These are phyloP conservation scores for Drosophila funebris DNA, from an alignment of 1,140 invertebrate genomes.

Conservation along the genomic window DNA sequence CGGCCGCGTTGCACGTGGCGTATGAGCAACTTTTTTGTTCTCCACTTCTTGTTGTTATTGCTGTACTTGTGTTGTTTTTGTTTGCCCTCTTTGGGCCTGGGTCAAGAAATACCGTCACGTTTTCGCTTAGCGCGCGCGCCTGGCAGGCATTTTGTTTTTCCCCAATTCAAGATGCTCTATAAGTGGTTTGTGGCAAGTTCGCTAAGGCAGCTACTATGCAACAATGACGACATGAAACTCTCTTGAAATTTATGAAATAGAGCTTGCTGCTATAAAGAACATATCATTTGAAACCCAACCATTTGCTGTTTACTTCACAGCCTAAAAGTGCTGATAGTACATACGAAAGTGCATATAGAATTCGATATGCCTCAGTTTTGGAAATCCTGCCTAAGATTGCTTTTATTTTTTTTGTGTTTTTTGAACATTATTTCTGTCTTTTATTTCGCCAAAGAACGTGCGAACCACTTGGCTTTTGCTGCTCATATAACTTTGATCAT, in stretches of 20 bases:
- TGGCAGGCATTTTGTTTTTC: slow-evolving; percentile 56
- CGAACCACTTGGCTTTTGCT: slow-evolving; percentile 22
- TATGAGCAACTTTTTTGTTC: slow-evolving; percentile 71
- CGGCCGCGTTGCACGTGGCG: slow-evolving; percentile 71
- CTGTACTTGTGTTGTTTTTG: neutral
- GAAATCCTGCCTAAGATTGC: slow-evolving; percentile 13
- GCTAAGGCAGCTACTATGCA: neutral
- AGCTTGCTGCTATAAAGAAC: too few species aligned
- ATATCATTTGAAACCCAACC: neutral
- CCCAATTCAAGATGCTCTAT: neutral
- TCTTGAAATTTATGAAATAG: too few species aligned
- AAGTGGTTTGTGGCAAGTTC: neutral
- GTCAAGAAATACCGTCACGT: slow-evolving; percentile 73
- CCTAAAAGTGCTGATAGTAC: too few species aligned
- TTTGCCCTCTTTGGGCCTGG: slow-evolving; percentile 37
- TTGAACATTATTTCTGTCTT: slow-evolving; percentile 12
- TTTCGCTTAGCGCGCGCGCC: slow-evolving; percentile 63
- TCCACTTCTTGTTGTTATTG: slow-evolving; percentile 31
- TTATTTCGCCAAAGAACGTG: slow-evolving; percentile 58
- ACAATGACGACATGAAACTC: too few species aligned
- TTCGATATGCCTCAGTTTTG: neutral
- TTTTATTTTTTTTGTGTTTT: slow-evolving; percentile 11
- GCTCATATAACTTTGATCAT: slow-evolving; percentile 68
- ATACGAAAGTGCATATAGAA: slow-evolving; percentile 4
- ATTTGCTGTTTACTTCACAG: neutral